phyloP scores from a whole-genome alignment of 2,888 invertebrate genomes.

The Drosophila subsilvestris region DNA sequence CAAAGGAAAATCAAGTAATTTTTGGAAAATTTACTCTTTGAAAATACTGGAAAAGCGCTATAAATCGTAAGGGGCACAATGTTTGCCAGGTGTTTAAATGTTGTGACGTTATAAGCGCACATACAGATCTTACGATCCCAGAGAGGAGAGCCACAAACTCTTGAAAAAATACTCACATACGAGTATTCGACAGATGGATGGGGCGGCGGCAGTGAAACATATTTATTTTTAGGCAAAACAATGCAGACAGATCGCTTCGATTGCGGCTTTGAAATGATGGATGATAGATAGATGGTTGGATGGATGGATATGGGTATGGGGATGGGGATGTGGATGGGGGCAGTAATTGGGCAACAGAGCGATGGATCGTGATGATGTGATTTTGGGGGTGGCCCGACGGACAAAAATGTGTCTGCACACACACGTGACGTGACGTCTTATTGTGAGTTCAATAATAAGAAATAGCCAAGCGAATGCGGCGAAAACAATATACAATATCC shows the following conservation, averaged over 20 bases:
- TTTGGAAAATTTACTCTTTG: not conserved
- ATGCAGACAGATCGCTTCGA: slow-evolving; percentile 74
- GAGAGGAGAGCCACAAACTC: no score
- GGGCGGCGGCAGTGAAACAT: slow-evolving; percentile 8
- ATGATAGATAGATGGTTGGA: slow-evolving; percentile 2
- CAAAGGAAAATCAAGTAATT: not conserved
- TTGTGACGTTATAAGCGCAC: slow-evolving; percentile 59
- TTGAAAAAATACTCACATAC: not conserved
- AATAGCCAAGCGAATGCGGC: slow-evolving; percentile 25
- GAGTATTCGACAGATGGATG: not conserved
- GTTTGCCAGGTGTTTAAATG: slow-evolving; percentile 63
- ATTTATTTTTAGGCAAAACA: slow-evolving; percentile 72
- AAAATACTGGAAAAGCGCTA: not conserved
- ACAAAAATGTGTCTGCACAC: slow-evolving; percentile 10
- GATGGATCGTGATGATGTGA: not conserved
- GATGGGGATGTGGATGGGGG: not conserved
- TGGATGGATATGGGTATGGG: not conserved
- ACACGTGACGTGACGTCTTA: slow-evolving; percentile 65
- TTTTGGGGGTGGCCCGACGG: not conserved
- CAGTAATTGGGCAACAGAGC: not conserved
- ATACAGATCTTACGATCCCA: not conserved
- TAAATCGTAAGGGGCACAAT: not conserved
- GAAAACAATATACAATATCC: not conserved
- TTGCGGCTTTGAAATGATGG: slow-evolving; percentile 65
- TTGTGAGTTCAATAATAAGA: slow-evolving; percentile 55